Evolutionary conservation across 2,113 vertebrate species (phyloP), one percentile per base, ranked within the genome.

Genomic region (Hylia prasina): DNA sequence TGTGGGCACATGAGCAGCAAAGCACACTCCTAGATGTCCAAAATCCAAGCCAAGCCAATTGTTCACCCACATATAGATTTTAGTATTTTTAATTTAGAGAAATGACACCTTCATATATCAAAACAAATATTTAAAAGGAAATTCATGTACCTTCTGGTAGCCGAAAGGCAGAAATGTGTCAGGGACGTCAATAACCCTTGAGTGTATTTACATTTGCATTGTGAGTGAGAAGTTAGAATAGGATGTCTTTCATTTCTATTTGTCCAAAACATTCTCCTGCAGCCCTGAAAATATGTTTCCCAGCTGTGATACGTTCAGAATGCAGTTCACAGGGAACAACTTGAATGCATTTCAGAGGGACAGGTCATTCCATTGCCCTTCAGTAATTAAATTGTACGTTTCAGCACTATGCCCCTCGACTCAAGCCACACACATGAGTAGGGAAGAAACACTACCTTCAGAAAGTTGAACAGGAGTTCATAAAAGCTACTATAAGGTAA

Each of bases 251-350:
- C 10, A 71, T 53, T 93, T 75, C 37, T 83, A 21, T 71, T 81
- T 78, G 54, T 51, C 20, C 58, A 77, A 72, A 82, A 33, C 0
- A 9, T 65, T 45, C 47, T 86, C 42, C 66, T 86, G 69, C 54
- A 92, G 93, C 42, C 51, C 51, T 86, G 79, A 28, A 87, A 88
- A n/a, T 73, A 51, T 35, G 65, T 75, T 91, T 90, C 82, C 88
- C 44, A 79, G 86, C 56, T 94, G 71, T 60, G 82, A 92, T 83
- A 81, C 81, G 85, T 96, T 77, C 93, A 86, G 87, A 96, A 95
- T 90, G 82, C 40, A 42, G 69, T 58, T 95, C 64, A 39, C 51
- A 92, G 71, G 76, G 92, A 94, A 95, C 61, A 87, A 68, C 64
- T 69, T 68, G 88, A 75, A 60, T 20, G 27, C 80, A 92, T 93